Base-by-base conservation (phyloP, 1,140 invertebrate species). In the Euura saliciscinereae region DNA sequence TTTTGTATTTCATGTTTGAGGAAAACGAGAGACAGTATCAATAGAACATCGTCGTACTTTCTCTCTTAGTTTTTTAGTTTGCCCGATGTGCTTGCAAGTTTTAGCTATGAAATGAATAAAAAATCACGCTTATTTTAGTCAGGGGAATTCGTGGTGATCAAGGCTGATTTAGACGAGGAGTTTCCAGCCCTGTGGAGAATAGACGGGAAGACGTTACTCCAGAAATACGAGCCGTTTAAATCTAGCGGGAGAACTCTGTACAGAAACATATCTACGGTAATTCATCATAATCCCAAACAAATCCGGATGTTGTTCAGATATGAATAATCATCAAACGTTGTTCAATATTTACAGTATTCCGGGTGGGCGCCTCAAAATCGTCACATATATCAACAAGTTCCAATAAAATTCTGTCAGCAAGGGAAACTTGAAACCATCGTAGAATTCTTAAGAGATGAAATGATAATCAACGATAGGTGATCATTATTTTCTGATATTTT, bases 181-280 rank as follows among this genome's bases (percentile, higher is more conserved):
- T 93, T 92, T 90, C 94, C 94, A 4, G 89, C 92, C 4, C 91
- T 97, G 75, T 97, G 95, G 95, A 91, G 94, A 84, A 94, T 96
- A 68, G 95, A 96, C 83, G 94, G 94, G 2, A 96, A 96, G 87
- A 93, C 93, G 28, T 89, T 96, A 71, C 84, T 97, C 66, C 95
- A 97, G 86, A 95, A 95, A 80, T 96, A 94, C 80, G 94, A 96
- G 82, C 93, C 94, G 11, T 96, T 94, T 85, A 90, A 92, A 75
- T 91, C 94, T 75, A 93, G 95, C 84, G 94, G 94, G 68, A 92
- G 92, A 85, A 92, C 92, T 66, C 88, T 96, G 65, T 96, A 97
- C 81, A 90, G 91, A 79, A 96, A 95, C 89, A 95, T 95, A 87
- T 95, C 94, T 13, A 96, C 94, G 83, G 95, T 97, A 90, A 91